Percentiles rank a stretch among this genome's conserved stretches.
Evolutionary conservation across 2,888 invertebrate genomes (phyloP).

Genomic region (Oligia fasciuncula): DNA sequence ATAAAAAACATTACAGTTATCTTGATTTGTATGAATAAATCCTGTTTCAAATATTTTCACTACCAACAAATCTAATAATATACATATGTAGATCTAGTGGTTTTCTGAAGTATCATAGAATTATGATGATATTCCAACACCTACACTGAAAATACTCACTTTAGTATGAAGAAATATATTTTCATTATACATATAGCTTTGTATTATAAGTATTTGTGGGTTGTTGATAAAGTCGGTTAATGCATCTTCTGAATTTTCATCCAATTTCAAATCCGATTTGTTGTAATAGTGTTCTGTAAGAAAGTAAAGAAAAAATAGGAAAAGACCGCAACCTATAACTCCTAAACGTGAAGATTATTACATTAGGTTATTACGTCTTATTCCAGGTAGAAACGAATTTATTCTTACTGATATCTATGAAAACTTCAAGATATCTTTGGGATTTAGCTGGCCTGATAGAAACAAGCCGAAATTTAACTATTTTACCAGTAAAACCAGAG

Average conservation of each 20-base stretch:
- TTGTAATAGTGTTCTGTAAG: slow-evolving; percentile 82
- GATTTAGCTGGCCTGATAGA: neutral
- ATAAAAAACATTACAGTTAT: neutral
- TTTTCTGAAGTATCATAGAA: neutral
- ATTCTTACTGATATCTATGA: neutral
- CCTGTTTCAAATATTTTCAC: neutral
- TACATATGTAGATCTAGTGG: too few relatives aligned
- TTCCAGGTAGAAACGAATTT: neutral
- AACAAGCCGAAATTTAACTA: neutral
- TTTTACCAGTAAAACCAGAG: neutral
- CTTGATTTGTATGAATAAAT: neutral
- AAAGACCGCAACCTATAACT: neutral
- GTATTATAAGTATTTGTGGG: slow-evolving; percentile 80
- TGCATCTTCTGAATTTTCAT: slow-evolving; percentile 76
- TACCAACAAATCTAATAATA: too few relatives aligned
- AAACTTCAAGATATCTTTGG: neutral
- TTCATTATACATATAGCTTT: slow-evolving; percentile 72
- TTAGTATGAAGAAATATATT: slow-evolving; percentile 74
- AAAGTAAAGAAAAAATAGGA: neutral
- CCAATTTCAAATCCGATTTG: slow-evolving; percentile 69
- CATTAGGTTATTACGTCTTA: neutral
- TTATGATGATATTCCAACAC: neutral
- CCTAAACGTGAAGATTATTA: neutral
- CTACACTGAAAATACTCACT: slow-evolving; percentile 59
- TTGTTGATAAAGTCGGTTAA: slow-evolving; percentile 83